phyloP scores from a whole-genome alignment of 2,113 vertebrate species.

The Narcine bancroftii region DNA sequence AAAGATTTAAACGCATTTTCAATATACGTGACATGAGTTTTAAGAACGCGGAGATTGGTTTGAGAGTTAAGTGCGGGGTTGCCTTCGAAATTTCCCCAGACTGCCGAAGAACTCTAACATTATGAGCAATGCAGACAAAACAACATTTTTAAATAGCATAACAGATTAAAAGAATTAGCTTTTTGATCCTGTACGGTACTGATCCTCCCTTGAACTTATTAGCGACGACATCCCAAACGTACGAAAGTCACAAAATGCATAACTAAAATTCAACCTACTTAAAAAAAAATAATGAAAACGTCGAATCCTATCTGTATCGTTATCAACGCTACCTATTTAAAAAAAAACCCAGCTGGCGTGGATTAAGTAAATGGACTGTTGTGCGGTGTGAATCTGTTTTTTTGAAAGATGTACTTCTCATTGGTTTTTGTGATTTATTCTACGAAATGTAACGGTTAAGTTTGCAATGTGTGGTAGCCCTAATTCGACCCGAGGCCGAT shows the following conservation, averaged over 20 bases:
- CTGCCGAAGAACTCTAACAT: neutral
- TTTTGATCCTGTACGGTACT: neutral
- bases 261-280: slow-evolving; percentile 7
- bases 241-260: neutral
- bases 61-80: neutral
- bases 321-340: neutral
- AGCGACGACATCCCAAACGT: neutral
- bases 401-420: slow-evolving; percentile 20
- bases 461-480: slow-evolving; percentile 87
- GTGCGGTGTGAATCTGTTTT: neutral
- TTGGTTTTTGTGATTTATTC: slow-evolving; percentile 30
- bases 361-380: slow-evolving; percentile 19
- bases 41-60: slow-evolving; percentile 20
- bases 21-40: slow-evolving; percentile 35
- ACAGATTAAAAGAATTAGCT: neutral
- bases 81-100: slow-evolving; percentile 22
- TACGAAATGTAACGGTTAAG: slow-evolving; percentile 52
- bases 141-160: neutral
- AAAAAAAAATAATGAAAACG: slow-evolving; percentile 17
- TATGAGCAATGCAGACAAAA: neutral
- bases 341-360: neutral
- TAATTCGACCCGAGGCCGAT: slow-evolving; percentile 73
- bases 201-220: neutral
- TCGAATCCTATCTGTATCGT: neutral
- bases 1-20: slow-evolving; percentile 31